Percentiles rank a stretch among this genome's conserved stretches.
These are phyloP conservation scores for Imbricaverruca yamaguchii DNA, from an alignment of 2,888 invertebrate species.

Conservation along the genomic window DNA sequence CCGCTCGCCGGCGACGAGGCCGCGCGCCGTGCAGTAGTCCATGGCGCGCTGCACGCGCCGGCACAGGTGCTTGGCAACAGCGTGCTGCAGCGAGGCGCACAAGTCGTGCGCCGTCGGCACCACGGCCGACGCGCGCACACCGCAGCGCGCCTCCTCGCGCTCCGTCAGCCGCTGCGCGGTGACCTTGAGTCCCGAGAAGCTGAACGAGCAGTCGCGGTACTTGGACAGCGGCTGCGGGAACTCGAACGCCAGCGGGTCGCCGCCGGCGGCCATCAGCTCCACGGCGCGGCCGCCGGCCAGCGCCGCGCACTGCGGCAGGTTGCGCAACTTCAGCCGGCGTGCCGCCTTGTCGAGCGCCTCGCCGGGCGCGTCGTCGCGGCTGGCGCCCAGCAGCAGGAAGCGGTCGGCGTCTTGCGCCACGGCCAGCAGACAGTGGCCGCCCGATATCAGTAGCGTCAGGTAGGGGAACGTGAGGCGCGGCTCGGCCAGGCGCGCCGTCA, in stretches of 20 bases:
- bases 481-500: slow-evolving; percentile 70
- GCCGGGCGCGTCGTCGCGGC: slow-evolving; percentile 81
- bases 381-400: slow-evolving; percentile 70
- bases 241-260: slow-evolving; percentile 55
- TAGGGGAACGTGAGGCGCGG: slow-evolving; percentile 68
- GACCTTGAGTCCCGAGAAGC: slow-evolving; percentile 75
- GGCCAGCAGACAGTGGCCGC: slow-evolving; percentile 80
- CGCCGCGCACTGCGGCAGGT: slow-evolving; percentile 61
- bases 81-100: slow-evolving; percentile 75
- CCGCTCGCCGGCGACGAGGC: slow-evolving; percentile 53
- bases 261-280: slow-evolving; percentile 67
- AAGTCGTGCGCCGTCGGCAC: slow-evolving; percentile 65
- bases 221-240: slow-evolving; percentile 59
- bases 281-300: slow-evolving; percentile 78
- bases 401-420: slow-evolving; percentile 61
- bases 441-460: slow-evolving; percentile 80
- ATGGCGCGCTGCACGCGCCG: slow-evolving; percentile 76
- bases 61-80: slow-evolving; percentile 66
- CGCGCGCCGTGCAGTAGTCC: slow-evolving; percentile 55
- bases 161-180: slow-evolving; percentile 50
- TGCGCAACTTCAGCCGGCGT: slow-evolving; percentile 70
- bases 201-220: slow-evolving; percentile 77
- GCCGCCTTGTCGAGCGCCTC: slow-evolving; percentile 91
- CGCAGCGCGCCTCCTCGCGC: slow-evolving; percentile 49
- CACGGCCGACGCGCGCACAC: not conserved